Base-by-base conservation (phyloP, 2,888 invertebrate species). In the Drosophila imparisetae region DNA sequence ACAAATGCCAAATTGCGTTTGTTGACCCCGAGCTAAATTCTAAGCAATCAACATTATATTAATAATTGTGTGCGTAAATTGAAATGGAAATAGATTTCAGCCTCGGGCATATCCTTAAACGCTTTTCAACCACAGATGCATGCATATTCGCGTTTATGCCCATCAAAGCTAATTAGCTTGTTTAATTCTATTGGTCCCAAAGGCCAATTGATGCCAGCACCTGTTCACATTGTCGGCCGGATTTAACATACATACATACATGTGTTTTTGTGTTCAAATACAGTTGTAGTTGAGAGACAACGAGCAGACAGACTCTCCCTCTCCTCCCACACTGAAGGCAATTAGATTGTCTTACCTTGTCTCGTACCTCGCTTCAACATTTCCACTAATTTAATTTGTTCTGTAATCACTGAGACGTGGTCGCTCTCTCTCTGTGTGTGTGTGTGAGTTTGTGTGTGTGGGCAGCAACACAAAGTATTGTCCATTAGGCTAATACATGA, bases 331-430 rank as follows among this genome's bases (percentile, higher is more conserved):
- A 55, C 36, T 67, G 61, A 49, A 57, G 70, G 75, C 86, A 89
- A 85, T 85, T 85, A 89, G 74, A 85, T 89, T 86, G 77, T 80
- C 75, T 79, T 69, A 69, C 72, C 75, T 72, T 63, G 65, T 30
- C 67, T 75, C 72, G 63, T 69, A 71, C 65, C 78, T 74, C 83
- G 68, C 68, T 86, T 72, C 70, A 76, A 66, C 74, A 73, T 84
- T 87, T 83, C 73, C 75, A 80, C 85, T 86, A 85, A 85, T 85
- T 85, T 81, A 86, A 85, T 85, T 89, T 89, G 80, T 73, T 80
- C 72, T 68, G 83, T 84, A 88, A 88, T 84, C 83, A 86, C 63
- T 70, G 78, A 68, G 71, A 78, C 65, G 73, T 78, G 65, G 65
- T 61, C 42, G 61, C 40, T 42, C n/a, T 40, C 4, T 40, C 1